Conservation (phyloP, 2,797 vertebrate genomes). For the Phrynocephalus vlangalii region DNA sequence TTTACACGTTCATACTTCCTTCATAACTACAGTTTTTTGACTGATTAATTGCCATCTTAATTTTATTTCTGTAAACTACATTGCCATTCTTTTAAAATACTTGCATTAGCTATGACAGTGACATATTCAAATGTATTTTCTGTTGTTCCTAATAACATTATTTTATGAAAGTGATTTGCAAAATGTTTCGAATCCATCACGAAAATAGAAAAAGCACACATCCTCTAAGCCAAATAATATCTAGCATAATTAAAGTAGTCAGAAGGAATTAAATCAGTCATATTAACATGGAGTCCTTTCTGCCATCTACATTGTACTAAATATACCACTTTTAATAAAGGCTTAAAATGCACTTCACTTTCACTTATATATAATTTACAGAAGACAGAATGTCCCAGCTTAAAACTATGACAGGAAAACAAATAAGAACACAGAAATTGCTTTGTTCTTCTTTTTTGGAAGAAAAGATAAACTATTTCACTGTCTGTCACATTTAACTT, state of each 20-base stretch:
- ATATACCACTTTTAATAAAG: slow-evolving; percentile 71
- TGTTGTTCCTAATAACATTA: background rate
- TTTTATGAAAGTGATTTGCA: slow-evolving; percentile 49
- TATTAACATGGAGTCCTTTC: slow-evolving; percentile 53
- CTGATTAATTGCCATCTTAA: background rate
- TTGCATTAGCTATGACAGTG: background rate
- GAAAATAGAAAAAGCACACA: slow-evolving; percentile 10
- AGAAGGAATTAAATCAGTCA: slow-evolving; percentile 65
- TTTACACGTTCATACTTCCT: background rate
- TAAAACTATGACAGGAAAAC: slow-evolving; percentile 53
- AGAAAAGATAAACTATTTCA: slow-evolving; percentile 67
- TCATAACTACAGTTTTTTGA: background rate
- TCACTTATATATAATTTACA: slow-evolving; percentile 74
- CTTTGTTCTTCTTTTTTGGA: slow-evolving; percentile 59
- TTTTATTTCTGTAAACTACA: slow-evolving; percentile 3
- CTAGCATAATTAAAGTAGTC: slow-evolving; percentile 61
- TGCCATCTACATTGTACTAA: slow-evolving; percentile 52
- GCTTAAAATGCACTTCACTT: slow-evolving; percentile 72
- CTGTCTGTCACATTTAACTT: slow-evolving; percentile 62
- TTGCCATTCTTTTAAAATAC: background rate
- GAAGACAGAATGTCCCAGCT: slow-evolving; percentile 50
- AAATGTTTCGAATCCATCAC: slow-evolving; percentile 42
- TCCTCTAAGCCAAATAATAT: slow-evolving; percentile 47
- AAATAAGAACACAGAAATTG: slow-evolving; percentile 48
- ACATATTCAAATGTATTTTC: slow-evolving; percentile 16